Evolutionary conservation across 2,797 vertebrate species (phyloP).

Genomic region (Rhinophrynus dorsalis): DNA sequence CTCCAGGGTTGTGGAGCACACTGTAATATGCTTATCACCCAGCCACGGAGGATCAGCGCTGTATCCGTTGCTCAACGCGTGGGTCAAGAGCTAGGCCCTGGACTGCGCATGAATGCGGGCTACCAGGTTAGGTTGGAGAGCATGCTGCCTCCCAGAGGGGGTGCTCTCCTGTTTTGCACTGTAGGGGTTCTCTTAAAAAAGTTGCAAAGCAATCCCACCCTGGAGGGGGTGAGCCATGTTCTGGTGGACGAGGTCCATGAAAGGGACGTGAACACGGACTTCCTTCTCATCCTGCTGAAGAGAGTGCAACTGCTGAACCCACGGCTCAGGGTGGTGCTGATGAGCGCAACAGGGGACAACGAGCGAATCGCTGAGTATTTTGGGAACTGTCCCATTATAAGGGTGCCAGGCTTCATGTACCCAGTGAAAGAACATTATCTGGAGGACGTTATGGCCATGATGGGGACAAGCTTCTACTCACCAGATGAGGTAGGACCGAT

Average conservation of each 20-base stretch:
- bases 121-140: constrained; percentile 96
- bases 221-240: constrained; percentile 90
- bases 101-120: constrained; percentile 80
- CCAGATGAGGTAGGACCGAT: constrained; percentile 43
- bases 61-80: constrained; percentile 92
- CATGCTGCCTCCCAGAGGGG: constrained; percentile 81
- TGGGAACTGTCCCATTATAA: constrained; percentile 80
- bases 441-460: constrained; percentile 85
- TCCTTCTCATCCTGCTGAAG: constrained; percentile 90
- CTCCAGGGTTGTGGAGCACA: constrained; percentile 73
- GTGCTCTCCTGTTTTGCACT: constrained; percentile 92
- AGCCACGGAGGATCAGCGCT: constrained; percentile 92
- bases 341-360: constrained; percentile 94
- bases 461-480: constrained; percentile 68
- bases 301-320: constrained; percentile 78
- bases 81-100: constrained; percentile 87
- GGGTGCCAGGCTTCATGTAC: constrained; percentile 93
- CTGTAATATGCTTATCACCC: constrained; percentile 92
- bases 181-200: constrained; percentile 91
- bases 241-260: constrained; percentile 96
- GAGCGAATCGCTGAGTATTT: constrained; percentile 85
- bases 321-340: constrained; percentile 81
- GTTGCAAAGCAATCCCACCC: constrained; percentile 84
- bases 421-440: constrained; percentile 85
- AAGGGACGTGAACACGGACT: constrained; percentile 92